These are phyloP conservation scores for Mormyrus lacerda DNA, from an alignment of 2,113 vertebrate species.

Conservation along the genomic window DNA sequence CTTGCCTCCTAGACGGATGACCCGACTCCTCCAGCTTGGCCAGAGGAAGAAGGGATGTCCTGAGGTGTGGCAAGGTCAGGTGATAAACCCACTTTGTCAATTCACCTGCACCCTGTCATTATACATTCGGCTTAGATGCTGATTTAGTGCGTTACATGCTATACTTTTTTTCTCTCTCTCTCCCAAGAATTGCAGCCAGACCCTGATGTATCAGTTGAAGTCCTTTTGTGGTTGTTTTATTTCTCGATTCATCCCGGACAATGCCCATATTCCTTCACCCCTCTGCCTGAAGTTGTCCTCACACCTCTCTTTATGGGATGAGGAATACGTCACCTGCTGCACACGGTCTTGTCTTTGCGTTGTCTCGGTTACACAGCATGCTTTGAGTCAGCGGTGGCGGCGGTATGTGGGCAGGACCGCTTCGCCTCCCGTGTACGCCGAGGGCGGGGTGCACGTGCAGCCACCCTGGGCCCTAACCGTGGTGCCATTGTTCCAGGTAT, in stretches of 20 bases:
- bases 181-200: not conserved
- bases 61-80: not conserved
- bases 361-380: not conserved
- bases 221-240: not conserved
- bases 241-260: not conserved
- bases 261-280: not conserved
- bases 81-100: not conserved
- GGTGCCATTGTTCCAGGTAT: slow-evolving; percentile 46
- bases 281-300: not conserved
- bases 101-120: not conserved
- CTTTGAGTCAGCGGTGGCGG: not conserved
- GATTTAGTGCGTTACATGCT: not conserved
- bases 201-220: not conserved
- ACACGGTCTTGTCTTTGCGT: not conserved
- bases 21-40: not conserved
- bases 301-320: not conserved
- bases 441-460: not conserved
- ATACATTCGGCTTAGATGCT: not conserved
- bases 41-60: not conserved
- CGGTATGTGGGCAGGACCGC: not conserved
- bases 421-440: not conserved
- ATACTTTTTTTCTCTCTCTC: not conserved
- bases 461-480: slow-evolving; percentile 26
- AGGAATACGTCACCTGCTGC: not conserved
- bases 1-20: not conserved